A percentile compares a stretch with the other conserved stretches of the same genome.
These are phyloP conservation scores for Lypha dubia DNA, from an alignment of 2,888 invertebrate species.

Conservation along the genomic window DNA sequence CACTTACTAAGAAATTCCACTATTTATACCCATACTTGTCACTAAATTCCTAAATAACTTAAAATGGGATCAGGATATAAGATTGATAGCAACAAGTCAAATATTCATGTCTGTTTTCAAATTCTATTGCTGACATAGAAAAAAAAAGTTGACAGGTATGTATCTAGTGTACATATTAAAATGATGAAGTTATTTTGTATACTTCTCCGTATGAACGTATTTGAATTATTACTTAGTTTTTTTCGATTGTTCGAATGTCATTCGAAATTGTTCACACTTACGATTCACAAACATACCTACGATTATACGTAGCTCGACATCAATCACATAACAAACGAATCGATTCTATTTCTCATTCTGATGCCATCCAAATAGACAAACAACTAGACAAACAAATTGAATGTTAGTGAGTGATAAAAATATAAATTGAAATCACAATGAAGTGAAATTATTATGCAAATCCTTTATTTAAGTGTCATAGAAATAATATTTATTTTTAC, in stretches of 20 bases:
- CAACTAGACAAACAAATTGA: constrained; percentile 25
- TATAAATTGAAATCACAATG: constrained; percentile 45
- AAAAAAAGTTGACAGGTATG: constrained; percentile 54
- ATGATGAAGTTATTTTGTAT: constrained; percentile 27
- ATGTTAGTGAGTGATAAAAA: constrained; percentile 31
- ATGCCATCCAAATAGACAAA: constrained; percentile 37
- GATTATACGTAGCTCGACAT: constrained; percentile 3
- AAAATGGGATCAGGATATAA: constrained; percentile 33
- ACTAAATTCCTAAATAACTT: constrained; percentile 15
- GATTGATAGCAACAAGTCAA: neutral
- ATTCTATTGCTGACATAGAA: constrained; percentile 37
- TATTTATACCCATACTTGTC: neutral
- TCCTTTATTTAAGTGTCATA: constrained; percentile 65
- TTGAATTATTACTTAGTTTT: neutral
- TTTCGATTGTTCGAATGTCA: constrained; percentile 25
- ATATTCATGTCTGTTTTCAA: neutral
- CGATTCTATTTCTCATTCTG: constrained; percentile 42
- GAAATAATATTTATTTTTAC: constrained; percentile 51
- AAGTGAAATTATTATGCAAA: constrained; percentile 66
- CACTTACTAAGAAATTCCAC: neutral
- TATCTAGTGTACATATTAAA: constrained; percentile 30
- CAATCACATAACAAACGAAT: constrained; percentile 13
- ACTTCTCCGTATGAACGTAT: neutral
- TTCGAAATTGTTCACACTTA: constrained; percentile 50
- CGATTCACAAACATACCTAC: too few species aligned